Base-by-base conservation (phyloP, 2,888 invertebrate species). In the Perithous albicinctus region DNA sequence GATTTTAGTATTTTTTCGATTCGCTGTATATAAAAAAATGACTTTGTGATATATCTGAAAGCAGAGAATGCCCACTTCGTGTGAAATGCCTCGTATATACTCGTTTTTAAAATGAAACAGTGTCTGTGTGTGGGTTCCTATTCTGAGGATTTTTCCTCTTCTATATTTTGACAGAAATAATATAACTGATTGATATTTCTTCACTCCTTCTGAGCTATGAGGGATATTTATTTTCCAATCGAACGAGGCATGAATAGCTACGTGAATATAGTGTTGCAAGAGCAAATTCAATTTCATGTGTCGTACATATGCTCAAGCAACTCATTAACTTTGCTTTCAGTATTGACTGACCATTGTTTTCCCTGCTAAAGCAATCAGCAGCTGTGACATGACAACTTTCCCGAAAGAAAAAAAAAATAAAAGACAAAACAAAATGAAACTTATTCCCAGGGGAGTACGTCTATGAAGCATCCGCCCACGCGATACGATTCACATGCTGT, bases 381-480 rank as follows among this genome's bases (percentile, higher is more conserved):
- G 29, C 26, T 15, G 29, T 54, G 12, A 12, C n/a, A 26, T 59
- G 59, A 32, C 7, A 15, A 59, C 5, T 15, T 59, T 59, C 1
- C 1, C 15, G 12, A 54, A 54, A 26, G 18, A 32, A 18, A 59
- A 32, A 29, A 0, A 56, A 56, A 56, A 51, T 10, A 46, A 46
- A 46, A 12, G 1, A 18, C n/a, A 18, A 3, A 20, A 3, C 6
- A 12, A 54, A 56, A 32, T 7, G 18, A 8, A n/a, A n/a, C n/a
- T n/a, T n/a, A n/a, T 35, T 59, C 8, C 18, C 18, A 2, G 32
- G 2, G 8, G 18, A 2, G 32, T 32, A 7, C 8, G 35, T 1
- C 59, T 32, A 32, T 35, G 35, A 32, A 59, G 32, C 29, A 59
- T 59, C 32, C 15, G 32, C 59, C 59, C 59, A 59, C 59, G 32